Evolutionary conservation across 2,888 invertebrate species (phyloP), one percentile per base, ranked within the genome.

Genomic region (Lumbricus terrestris): DNA sequence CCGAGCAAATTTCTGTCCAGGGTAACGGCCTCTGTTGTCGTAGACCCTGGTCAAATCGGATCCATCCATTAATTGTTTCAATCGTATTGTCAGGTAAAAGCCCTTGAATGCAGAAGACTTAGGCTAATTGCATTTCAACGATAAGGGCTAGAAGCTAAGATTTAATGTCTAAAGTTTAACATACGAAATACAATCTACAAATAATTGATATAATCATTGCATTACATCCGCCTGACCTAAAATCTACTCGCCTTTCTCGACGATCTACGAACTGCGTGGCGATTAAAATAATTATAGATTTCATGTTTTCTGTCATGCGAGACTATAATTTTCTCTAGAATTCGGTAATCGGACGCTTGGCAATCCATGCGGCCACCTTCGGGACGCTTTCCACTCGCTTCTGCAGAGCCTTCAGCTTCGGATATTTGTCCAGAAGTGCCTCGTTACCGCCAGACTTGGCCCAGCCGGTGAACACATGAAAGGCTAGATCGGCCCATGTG

Each of bases 231-330:
- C 47, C 15, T 47, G 1, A 47, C 20, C 29, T 69, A 69, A n/a
- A 29, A 69, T n/a, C 29, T 3, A n/a, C 1, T n/a, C n/a, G 69
- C 8, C 8, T 69, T 69, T n/a, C 4, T 69, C n/a, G n/a, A 69
- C 4, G 20, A 8, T n/a, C 69, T n/a, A 69, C 69, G n/a, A n/a
- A n/a, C 11, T n/a, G 1, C 69, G 6, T 29, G 69, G 8, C 8
- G n/a, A 16, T 8, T n/a, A 69, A 69, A 47, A 2, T 23, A 69
- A 8, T 23, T 23, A 5, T 23, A n/a, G 29, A n/a, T 69, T 69
- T 69, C 29, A 0, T 29, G n/a, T 95, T n/a, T 92, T 95, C 69
- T 69, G 8, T 8, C 8, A 69, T 4, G 69, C 5, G 47, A 16
- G 42, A 23, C 20, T 29, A 47, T 34, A n/a, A n/a, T n/a, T 5